phyloP scores from a whole-genome alignment of 2,797 vertebrate species.

The Eptatretus atami region DNA sequence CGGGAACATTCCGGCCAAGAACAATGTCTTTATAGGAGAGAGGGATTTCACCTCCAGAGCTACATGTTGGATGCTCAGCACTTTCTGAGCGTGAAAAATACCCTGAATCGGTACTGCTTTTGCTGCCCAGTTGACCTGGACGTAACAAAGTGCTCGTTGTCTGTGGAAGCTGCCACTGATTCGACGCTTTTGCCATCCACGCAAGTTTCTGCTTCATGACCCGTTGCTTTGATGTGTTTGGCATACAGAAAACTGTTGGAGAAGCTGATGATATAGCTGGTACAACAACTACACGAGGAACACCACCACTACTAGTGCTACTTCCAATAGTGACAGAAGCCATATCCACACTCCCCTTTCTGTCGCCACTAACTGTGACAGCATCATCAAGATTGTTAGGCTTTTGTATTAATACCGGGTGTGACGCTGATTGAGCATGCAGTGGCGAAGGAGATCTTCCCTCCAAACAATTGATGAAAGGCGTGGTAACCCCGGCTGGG shows the following conservation, averaged over 20 bases:
- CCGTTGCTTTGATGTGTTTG: slow-evolving; percentile 1
- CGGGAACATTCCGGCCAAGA: slow-evolving; percentile 1
- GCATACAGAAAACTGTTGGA: background rate
- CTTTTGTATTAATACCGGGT: background rate
- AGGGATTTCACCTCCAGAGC: background rate
- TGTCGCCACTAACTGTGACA: background rate
- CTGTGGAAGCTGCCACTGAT: background rate
- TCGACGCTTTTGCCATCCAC: background rate
- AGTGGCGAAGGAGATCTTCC: no score
- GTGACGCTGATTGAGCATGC: no score
- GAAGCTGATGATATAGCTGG: slow-evolving; percentile 2
- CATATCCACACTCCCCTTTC: background rate
- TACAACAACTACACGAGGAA: background rate
- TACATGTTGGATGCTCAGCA: background rate
- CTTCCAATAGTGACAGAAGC: no score
- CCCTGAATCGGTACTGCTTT: slow-evolving; percentile 1
- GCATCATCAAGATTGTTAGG: background rate
- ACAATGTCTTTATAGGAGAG: slow-evolving; percentile 1
- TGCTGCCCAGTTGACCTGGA: slow-evolving; percentile 1
- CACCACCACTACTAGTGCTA: background rate
- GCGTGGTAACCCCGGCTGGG: background rate
- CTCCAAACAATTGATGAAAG: background rate
- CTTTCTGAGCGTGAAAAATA: slow-evolving; percentile 3
- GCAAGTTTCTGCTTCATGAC: background rate
- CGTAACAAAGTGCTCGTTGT: background rate